phyloP scores from a whole-genome alignment of 2,113 vertebrate genomes.

The Smithornis capensis region DNA sequence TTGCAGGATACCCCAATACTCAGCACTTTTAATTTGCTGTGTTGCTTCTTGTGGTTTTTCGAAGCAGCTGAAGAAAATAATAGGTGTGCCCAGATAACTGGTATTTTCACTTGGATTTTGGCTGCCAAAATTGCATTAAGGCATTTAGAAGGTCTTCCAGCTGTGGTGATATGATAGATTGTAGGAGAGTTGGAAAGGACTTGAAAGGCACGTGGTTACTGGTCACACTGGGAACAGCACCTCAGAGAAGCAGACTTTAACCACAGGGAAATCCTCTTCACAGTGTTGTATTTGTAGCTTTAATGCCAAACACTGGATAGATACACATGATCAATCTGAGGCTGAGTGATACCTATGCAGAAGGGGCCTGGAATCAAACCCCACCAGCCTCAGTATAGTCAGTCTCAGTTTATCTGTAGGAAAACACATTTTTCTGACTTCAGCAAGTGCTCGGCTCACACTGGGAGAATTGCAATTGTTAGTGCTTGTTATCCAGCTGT shows the following conservation, averaged over 20 bases:
- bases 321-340: rapidly evolving
- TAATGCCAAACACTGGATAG: background rate
- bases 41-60: background rate
- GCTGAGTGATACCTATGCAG: background rate
- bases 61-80: background rate
- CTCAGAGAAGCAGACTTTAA: background rate
- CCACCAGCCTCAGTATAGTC: rapidly evolving
- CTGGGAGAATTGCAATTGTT: background rate
- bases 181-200: background rate
- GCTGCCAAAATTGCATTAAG: background rate
- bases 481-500: background rate
- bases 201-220: background rate
- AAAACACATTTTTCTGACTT: background rate
- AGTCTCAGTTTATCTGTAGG: background rate
- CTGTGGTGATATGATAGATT: rapidly evolving
- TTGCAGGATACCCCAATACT: background rate
- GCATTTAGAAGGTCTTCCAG: background rate
- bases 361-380: background rate
- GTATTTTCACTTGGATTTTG: background rate
- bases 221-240: background rate
- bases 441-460: background rate
- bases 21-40: background rate
- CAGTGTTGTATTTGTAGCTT: background rate
- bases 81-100: background rate
- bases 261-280: background rate